Conservation (phyloP, 2,113 vertebrate genomes). For the Otolemur garnettii region DNA sequence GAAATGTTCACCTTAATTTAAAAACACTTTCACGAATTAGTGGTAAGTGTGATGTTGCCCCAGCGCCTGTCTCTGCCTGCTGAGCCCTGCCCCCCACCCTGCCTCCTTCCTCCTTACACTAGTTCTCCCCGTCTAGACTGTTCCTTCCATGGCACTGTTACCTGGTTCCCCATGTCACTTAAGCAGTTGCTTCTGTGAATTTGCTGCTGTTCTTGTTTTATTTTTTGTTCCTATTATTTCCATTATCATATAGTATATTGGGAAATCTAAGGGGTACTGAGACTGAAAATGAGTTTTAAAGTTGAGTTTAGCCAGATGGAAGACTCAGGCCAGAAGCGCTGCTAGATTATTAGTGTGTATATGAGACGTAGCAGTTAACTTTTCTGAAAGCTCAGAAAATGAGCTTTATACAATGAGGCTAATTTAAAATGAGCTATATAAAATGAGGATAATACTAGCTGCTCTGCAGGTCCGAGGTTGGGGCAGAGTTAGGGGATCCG, state of each 20-base stretch:
- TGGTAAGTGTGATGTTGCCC: neutral
- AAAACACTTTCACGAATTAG: conserved; percentile 28
- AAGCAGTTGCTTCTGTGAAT: neutral
- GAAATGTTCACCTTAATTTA: conserved; percentile 52
- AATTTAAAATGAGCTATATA: neutral
- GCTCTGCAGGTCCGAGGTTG: neutral
- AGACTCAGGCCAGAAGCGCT: neutral
- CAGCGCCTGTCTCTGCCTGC: neutral
- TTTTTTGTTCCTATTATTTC: neutral
- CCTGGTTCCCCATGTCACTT: neutral
- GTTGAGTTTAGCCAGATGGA: neutral
- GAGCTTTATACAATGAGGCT: too few relatives aligned
- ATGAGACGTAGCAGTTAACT: neutral
- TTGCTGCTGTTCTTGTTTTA: neutral
- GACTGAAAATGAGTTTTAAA: neutral
- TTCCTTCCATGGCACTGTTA: neutral
- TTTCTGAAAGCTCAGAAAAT: neutral
- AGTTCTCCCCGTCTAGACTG: neutral
- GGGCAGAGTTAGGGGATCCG: neutral
- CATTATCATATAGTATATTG: neutral
- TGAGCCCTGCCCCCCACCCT: fast-evolving
- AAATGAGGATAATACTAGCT: neutral
- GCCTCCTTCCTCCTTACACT: neutral
- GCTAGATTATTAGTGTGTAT: neutral
- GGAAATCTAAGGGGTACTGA: neutral